These are phyloP conservation scores for Lerema accius DNA, from an alignment of 1,140 invertebrate genomes.

Conservation along the genomic window DNA sequence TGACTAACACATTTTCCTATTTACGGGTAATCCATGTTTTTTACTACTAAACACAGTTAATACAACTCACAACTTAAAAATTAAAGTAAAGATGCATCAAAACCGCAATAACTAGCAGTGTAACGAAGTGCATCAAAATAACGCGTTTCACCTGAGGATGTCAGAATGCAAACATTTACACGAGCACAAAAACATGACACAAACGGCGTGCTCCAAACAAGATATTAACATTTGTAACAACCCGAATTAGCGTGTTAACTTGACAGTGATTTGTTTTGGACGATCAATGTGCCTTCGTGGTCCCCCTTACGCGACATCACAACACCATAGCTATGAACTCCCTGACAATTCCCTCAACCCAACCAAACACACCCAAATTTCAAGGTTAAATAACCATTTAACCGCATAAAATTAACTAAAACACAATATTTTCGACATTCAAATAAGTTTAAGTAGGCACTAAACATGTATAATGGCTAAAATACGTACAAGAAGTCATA, in stretches of 20 bases:
- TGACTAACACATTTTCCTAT: neutral
- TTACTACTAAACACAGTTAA: neutral
- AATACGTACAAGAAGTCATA: slow-evolving; percentile 81
- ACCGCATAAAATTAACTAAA: slow-evolving; percentile 12
- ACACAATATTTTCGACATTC: slow-evolving; percentile 11
- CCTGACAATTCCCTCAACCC: slow-evolving; percentile 43
- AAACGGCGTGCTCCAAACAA: slow-evolving; percentile 21
- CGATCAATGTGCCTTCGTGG: slow-evolving; percentile 43
- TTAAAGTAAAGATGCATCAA: neutral
- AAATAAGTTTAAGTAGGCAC: slow-evolving; percentile 38
- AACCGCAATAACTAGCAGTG: neutral
- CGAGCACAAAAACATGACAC: slow-evolving; percentile 31
- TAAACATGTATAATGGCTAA: slow-evolving; percentile 54
- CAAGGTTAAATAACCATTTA: slow-evolving; percentile 53
- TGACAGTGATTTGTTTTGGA: slow-evolving; percentile 40
- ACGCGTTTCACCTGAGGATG: neutral
- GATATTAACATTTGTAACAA: slow-evolving; percentile 11
- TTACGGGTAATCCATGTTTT: neutral
- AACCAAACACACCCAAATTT: slow-evolving; percentile 60
- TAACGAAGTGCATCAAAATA: neutral
- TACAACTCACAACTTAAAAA: neutral
- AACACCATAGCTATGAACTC: slow-evolving; percentile 44
- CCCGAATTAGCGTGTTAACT: slow-evolving; percentile 14
- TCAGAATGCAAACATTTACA: slow-evolving; percentile 6
- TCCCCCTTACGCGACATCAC: slow-evolving; percentile 44